Evolutionary conservation across 2,797 vertebrate species (phyloP).

Genomic region (Lacerta agilis): DNA sequence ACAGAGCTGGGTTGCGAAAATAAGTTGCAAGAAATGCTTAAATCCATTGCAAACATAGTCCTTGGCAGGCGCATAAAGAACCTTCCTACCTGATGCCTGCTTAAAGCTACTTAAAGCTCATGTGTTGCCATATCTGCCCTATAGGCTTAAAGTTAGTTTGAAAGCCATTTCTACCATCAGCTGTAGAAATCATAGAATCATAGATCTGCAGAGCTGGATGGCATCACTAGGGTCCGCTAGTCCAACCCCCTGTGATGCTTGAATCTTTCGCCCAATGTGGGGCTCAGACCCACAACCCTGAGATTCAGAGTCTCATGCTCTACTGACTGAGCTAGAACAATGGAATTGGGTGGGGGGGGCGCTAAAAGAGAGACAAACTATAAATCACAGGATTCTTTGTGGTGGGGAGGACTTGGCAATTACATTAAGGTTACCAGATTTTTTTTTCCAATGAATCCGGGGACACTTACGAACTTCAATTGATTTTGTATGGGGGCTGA

Average conservation of each 20-base stretch:
- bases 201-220: background rate
- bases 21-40: background rate
- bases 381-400: background rate
- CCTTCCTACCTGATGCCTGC: background rate
- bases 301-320: too few relatives aligned
- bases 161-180: background rate
- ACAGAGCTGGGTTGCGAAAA: background rate
- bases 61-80: background rate
- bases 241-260: too few relatives aligned
- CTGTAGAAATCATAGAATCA: background rate
- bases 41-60: background rate
- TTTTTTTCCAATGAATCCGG: too few relatives aligned
- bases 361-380: too few relatives aligned
- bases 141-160: background rate
- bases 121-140: background rate
- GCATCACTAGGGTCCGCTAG: too few relatives aligned
- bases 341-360: too few relatives aligned
- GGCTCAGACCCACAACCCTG: too few relatives aligned
- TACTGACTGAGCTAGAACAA: too few relatives aligned
- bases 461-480: too few relatives aligned
- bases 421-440: background rate
- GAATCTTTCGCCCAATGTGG: too few relatives aligned
- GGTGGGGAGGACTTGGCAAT: background rate
- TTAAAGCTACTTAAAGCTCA: background rate
- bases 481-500: too few relatives aligned